These are phyloP conservation scores for Zootermopsis nevadensis DNA, from an alignment of 2,888 invertebrate genomes.

Conservation along the genomic window DNA sequence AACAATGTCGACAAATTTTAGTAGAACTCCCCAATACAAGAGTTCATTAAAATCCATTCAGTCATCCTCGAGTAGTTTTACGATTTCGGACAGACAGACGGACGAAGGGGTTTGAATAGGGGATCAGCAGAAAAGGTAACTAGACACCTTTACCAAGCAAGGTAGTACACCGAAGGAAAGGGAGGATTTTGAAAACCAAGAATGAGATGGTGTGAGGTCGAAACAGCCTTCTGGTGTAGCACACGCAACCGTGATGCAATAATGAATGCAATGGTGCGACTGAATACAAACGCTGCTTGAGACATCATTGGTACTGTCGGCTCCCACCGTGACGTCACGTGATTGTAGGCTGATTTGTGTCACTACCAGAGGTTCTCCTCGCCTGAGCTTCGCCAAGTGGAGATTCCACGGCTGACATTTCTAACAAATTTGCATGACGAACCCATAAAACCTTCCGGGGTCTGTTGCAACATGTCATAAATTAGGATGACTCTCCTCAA, in stretches of 20 bases:
- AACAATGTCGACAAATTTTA: too few relatives aligned
- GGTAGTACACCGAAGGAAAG: too few relatives aligned
- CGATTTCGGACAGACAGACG: too few relatives aligned
- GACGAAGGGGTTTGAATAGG: too few relatives aligned
- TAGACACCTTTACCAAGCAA: too few relatives aligned
- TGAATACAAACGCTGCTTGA: neutral
- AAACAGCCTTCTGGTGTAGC: too few relatives aligned
- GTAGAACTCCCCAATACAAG: too few relatives aligned
- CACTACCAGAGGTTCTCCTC: neutral
- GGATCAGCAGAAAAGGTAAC: too few relatives aligned
- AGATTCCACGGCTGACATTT: slow-evolving; percentile 11
- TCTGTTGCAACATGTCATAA: slow-evolving; percentile 3
- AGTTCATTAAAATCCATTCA: too few relatives aligned
- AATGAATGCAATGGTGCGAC: neutral
- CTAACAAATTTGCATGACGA: slow-evolving; percentile 23
- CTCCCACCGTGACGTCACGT: neutral
- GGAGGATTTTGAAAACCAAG: neutral
- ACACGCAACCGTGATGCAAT: too few relatives aligned
- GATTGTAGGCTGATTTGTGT: neutral
- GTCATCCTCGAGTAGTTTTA: too few relatives aligned
- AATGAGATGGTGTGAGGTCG: neutral
- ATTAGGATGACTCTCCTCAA: neutral
- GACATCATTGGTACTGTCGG: neutral
- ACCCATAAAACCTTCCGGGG: slow-evolving; percentile 14
- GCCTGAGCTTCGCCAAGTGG: neutral